Percentiles rank a stretch among this genome's conserved stretches.
These are phyloP conservation scores for Ditylenchus dipsaci DNA, from an alignment of 1,140 invertebrate species.

Conservation along the genomic window DNA sequence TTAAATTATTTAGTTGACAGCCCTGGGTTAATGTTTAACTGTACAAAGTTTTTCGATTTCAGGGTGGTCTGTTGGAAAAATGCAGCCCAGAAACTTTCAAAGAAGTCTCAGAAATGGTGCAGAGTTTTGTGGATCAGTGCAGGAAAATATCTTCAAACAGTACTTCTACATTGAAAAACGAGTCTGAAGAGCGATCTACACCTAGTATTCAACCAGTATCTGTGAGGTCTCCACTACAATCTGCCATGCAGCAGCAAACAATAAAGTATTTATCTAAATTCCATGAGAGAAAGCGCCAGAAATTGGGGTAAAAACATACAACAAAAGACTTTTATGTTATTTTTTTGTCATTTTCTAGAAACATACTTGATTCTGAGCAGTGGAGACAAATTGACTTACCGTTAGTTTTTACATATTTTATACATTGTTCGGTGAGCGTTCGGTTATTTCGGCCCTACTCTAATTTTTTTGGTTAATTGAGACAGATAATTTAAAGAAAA, in stretches of 20 bases:
- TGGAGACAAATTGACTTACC: conserved; percentile 62
- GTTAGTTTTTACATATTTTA: too few relatives aligned
- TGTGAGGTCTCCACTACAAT: conserved; percentile 35
- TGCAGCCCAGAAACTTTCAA: conserved; percentile 23
- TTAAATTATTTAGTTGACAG: too few relatives aligned
- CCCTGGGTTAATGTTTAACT: too few relatives aligned
- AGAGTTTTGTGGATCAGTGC: conserved; percentile 27
- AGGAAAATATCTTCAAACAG: conserved; percentile 5
- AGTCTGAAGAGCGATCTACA: background rate
- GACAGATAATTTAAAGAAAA: too few relatives aligned
- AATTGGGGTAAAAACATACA: conserved; percentile 66
- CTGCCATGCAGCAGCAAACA: conserved; percentile 43
- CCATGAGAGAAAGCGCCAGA: conserved; percentile 79
- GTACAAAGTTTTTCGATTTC: background rate
- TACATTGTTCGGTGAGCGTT: too few relatives aligned
- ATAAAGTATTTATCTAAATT: conserved; percentile 76
- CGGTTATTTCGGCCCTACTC: too few relatives aligned
- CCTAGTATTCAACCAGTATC: background rate
- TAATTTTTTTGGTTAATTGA: too few relatives aligned
- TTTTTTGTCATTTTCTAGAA: conserved; percentile 28
- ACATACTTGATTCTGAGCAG: conserved; percentile 78
- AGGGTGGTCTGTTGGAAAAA: conserved; percentile 33
- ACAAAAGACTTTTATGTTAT: background rate
- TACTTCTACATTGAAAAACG: background rate
- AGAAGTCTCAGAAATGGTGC: conserved; percentile 24